phyloP scores from a whole-genome alignment of 2,888 invertebrate genomes.

The Troilus luridus region DNA sequence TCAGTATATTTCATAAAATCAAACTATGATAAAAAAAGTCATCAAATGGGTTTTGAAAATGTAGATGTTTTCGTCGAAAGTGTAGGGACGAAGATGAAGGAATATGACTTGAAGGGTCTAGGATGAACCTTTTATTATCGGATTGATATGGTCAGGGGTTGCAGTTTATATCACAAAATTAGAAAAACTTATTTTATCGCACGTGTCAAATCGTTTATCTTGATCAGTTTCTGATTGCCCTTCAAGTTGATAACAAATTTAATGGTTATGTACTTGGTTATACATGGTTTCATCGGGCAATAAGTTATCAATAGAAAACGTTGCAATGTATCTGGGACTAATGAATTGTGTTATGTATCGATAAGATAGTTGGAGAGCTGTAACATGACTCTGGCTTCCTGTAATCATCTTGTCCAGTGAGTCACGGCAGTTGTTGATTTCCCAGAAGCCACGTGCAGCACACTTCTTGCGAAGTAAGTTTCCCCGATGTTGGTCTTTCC shows the following conservation, averaged over 20 bases:
- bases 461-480: conserved; percentile 4
- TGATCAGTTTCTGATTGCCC: neutral
- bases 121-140: too few relatives aligned
- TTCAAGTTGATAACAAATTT: neutral
- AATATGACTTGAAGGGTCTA: too few relatives aligned
- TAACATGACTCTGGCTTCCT: conserved; percentile 3
- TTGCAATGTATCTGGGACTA: neutral
- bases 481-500: neutral
- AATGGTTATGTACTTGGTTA: neutral
- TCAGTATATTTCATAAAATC: too few relatives aligned
- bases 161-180: too few relatives aligned
- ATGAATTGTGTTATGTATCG: neutral
- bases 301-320: neutral
- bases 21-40: too few relatives aligned
- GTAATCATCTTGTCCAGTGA: conserved; percentile 34
- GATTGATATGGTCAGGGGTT: too few relatives aligned
- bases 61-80: too few relatives aligned
- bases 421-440: conserved; percentile 35
- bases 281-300: neutral
- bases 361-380: neutral
- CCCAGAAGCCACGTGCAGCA: conserved; percentile 39
- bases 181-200: too few relatives aligned
- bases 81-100: too few relatives aligned
- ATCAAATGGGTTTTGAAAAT: too few relatives aligned
- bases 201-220: neutral